A percentile compares a stretch with the other conserved stretches of the same genome.
phyloP scores from a whole-genome alignment of 2,888 invertebrate species.

The Pardosa pseudoannulata region DNA sequence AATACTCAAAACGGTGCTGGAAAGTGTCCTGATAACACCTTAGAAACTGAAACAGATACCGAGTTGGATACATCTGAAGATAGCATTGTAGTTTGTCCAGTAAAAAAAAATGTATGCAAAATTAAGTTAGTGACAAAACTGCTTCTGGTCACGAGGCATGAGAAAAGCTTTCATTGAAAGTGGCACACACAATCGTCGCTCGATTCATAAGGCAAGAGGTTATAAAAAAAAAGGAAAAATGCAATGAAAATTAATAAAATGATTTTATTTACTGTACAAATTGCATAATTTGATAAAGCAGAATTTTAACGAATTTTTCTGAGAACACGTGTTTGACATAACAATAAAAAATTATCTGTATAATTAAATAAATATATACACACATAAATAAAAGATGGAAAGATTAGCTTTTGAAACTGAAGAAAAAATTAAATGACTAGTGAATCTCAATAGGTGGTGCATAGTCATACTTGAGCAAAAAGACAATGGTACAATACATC shows the following conservation, averaged over 20 bases:
- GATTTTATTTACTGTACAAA: conserved; percentile 11
- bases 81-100: too few relatives aligned
- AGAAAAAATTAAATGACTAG: not conserved
- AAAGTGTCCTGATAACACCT: too few relatives aligned
- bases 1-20: too few relatives aligned
- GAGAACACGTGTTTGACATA: not conserved
- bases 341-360: not conserved
- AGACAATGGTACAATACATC: not conserved
- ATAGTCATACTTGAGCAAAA: not conserved
- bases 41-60: too few relatives aligned
- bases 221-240: too few relatives aligned
- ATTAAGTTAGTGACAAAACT: too few relatives aligned
- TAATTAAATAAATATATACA: not conserved
- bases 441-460: not conserved
- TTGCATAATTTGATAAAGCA: not conserved
- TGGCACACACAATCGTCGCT: too few relatives aligned
- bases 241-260: not conserved
- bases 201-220: too few relatives aligned
- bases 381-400: not conserved
- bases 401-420: not conserved
- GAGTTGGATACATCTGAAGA: too few relatives aligned
- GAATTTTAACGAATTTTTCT: not conserved
- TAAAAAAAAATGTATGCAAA: too few relatives aligned
- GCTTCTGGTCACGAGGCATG: too few relatives aligned
- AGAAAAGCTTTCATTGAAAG: too few relatives aligned